phyloP scores from a whole-genome alignment of 2,888 invertebrate genomes.

The Nymphalis c-album region DNA sequence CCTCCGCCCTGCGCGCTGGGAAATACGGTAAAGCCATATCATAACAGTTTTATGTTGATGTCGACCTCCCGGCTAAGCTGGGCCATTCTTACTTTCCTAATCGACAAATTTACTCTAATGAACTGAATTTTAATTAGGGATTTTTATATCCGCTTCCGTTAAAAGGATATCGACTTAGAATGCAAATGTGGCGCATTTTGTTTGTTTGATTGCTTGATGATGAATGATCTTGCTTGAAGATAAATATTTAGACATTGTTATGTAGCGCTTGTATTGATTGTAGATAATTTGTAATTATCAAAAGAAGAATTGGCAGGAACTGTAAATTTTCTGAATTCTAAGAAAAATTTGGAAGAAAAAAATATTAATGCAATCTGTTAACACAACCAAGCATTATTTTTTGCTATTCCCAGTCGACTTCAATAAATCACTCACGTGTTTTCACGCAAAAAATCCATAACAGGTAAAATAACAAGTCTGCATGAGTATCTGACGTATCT shows the following conservation, averaged over 20 bases:
- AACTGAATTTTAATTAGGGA: constrained; percentile 9
- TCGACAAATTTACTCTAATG: constrained; percentile 29
- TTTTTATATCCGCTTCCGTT: not conserved
- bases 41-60: constrained; percentile 81
- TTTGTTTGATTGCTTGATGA: no score
- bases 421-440: constrained; percentile 76
- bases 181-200: no score
- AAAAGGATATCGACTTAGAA: no score
- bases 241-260: no score
- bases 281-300: constrained; percentile 13
- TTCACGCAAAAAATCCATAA: constrained; percentile 65
- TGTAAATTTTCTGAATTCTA: constrained; percentile 37
- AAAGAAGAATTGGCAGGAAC: constrained; percentile 12
- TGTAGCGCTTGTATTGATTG: no score
- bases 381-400: constrained; percentile 62
- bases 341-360: constrained; percentile 54
- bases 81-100: constrained; percentile 30
- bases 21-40: constrained; percentile 80
- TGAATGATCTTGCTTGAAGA: no score
- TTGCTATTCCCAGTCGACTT: constrained; percentile 66
- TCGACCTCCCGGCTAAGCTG: constrained; percentile 65
- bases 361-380: constrained; percentile 68
- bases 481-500: constrained; percentile 30
- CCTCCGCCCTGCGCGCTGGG: constrained; percentile 65
- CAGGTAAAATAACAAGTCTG: constrained; percentile 43